phyloP scores from a whole-genome alignment of 2,797 vertebrate genomes.

The Pangasius mekongensis region DNA sequence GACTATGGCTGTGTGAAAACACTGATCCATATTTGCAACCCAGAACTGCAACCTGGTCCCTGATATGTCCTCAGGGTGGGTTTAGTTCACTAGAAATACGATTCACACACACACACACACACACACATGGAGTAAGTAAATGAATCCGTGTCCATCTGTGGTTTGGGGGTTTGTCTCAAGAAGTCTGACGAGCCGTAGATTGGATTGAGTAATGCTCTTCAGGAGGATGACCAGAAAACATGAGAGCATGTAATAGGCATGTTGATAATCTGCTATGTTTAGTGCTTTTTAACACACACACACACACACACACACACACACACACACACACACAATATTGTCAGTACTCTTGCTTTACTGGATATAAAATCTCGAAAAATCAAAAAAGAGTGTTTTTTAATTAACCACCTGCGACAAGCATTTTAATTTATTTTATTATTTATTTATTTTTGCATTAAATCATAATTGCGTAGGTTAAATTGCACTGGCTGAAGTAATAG shows the following conservation, averaged over 20 bases:
- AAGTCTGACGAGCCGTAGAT: background rate
- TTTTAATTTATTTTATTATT: background rate
- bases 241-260: background rate
- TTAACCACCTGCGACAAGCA: background rate
- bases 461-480: background rate
- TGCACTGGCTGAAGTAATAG: background rate
- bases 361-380: background rate
- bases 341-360: background rate
- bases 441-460: too few species aligned
- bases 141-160: background rate
- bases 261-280: background rate
- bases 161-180: background rate
- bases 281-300: background rate
- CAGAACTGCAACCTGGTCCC: background rate
- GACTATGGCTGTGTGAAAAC: background rate
- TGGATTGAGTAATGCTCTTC: background rate
- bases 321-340: background rate
- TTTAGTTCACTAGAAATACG: slow-evolving; percentile 10
- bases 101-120: background rate
- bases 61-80: slow-evolving; percentile 11
- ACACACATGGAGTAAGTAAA: background rate
- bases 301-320: background rate
- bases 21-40: background rate
- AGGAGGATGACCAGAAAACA: background rate
- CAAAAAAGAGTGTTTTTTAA: background rate